Evolutionary conservation across 2,888 invertebrate species (phyloP).

Genomic region (Troglohyphantes excavatus): DNA sequence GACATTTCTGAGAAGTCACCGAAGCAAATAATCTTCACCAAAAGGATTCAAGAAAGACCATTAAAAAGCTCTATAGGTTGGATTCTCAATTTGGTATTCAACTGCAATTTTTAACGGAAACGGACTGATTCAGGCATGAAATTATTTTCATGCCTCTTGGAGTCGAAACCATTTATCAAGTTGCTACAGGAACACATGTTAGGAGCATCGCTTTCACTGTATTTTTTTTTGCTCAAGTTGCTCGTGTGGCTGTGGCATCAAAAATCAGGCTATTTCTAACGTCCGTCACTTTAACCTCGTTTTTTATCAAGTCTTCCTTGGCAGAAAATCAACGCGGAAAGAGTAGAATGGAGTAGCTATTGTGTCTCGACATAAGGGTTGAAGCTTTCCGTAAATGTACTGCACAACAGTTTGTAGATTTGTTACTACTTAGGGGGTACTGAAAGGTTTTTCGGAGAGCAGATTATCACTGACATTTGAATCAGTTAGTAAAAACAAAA

Average conservation of each 20-base stretch:
- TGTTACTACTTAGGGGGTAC: no score
- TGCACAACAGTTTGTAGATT: no score
- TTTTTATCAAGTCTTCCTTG: slow-evolving; percentile 40
- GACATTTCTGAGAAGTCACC: not conserved
- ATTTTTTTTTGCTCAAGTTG: slow-evolving; percentile 15
- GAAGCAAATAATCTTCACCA: not conserved
- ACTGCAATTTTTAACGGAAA: not conserved
- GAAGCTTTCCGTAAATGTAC: not conserved
- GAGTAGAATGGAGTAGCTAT: slow-evolving; percentile 8
- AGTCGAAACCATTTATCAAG: slow-evolving; percentile 48
- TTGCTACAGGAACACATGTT: slow-evolving; percentile 58
- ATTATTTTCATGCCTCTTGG: slow-evolving; percentile 49
- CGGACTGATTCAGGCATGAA: slow-evolving; percentile 18
- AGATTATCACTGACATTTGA: no score
- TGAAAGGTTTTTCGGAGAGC: no score
- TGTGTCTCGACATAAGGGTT: slow-evolving; percentile 17
- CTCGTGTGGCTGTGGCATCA: slow-evolving; percentile 33
- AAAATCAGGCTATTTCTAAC: slow-evolving; percentile 54
- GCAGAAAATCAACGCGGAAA: slow-evolving; percentile 40
- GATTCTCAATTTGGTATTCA: not conserved
- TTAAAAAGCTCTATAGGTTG: not conserved
- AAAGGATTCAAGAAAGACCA: not conserved
- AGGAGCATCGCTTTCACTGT: not conserved
- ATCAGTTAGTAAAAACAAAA: no score
- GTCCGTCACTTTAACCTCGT: slow-evolving; percentile 50